Evolutionary conservation across 2,888 invertebrate genomes (phyloP).

Genomic region (Apamea crenata): DNA sequence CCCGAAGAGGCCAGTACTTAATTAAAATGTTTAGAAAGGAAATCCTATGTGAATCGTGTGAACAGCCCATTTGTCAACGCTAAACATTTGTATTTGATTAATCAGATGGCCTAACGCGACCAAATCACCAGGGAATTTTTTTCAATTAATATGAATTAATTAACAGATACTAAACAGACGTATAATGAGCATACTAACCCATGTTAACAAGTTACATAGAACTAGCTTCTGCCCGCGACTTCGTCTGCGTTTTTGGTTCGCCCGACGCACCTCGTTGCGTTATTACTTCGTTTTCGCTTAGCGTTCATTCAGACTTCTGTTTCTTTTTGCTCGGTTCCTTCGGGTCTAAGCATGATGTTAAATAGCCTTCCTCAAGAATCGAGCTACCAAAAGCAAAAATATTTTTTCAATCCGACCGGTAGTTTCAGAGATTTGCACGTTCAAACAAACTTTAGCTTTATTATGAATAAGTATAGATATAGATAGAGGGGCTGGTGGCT

Average conservation of each 20-base stretch:
- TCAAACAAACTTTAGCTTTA: neutral
- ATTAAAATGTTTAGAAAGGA: neutral
- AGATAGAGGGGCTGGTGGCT: too few relatives aligned
- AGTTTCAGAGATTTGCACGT: neutral
- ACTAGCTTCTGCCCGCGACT: neutral
- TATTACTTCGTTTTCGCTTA: neutral
- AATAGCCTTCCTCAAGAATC: neutral
- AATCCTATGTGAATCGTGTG: conserved; percentile 22
- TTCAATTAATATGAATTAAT: conserved; percentile 25
- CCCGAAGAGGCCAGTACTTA: neutral
- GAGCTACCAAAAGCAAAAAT: neutral
- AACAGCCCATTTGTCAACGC: conserved; percentile 13
- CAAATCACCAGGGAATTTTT: conserved; percentile 7
- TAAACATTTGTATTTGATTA: neutral
- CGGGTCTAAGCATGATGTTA: neutral
- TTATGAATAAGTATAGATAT: too few relatives aligned
- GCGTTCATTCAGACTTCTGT: too few relatives aligned
- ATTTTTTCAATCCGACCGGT: neutral
- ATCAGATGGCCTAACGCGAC: neutral
- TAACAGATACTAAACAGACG: conserved; percentile 13
- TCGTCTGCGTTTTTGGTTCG: too few relatives aligned
- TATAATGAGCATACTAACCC: conserved; percentile 4
- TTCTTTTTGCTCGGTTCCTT: neutral
- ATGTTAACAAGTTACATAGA: conserved; percentile 52
- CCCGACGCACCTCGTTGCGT: neutral